These are phyloP conservation scores for Scaptomyza tumidula DNA, from an alignment of 2,888 invertebrate genomes.

Conservation along the genomic window DNA sequence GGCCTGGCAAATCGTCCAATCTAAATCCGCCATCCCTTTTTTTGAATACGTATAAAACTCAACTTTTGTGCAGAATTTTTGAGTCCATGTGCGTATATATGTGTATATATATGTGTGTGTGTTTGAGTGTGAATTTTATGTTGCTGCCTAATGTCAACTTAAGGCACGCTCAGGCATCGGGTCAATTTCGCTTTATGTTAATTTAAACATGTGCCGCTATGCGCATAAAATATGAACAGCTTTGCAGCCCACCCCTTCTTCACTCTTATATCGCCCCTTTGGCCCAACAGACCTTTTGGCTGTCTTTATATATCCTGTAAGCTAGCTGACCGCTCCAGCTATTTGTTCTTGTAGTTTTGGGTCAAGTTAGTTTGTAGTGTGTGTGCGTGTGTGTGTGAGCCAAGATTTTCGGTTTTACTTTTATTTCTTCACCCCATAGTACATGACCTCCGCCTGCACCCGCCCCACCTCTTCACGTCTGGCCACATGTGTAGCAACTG, in stretches of 20 bases:
- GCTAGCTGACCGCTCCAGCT: constrained; percentile 43
- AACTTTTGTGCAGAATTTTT: constrained; percentile 76
- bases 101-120: constrained; percentile 11
- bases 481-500: constrained; percentile 66
- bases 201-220: constrained; percentile 81
- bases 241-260: neutral
- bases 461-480: constrained; percentile 9
- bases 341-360: constrained; percentile 75
- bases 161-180: constrained; percentile 64
- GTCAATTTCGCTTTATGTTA: constrained; percentile 80
- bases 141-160: constrained; percentile 73
- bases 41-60: constrained; percentile 66
- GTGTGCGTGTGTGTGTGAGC: too few relatives aligned
- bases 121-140: constrained; percentile 57
- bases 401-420: constrained; percentile 47
- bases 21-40: constrained; percentile 24
- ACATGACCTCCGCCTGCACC: neutral
- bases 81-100: constrained; percentile 49
- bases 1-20: constrained; percentile 58
- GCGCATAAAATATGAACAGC: constrained; percentile 79
- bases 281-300: neutral
- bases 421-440: constrained; percentile 16
- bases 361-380: constrained; percentile 70
- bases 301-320: constrained; percentile 10
- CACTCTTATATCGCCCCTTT: neutral